Evolutionary conservation across 1,140 invertebrate genomes (phyloP), one percentile per base, ranked within the genome.

Genomic region (Anastrepha obliqua): DNA sequence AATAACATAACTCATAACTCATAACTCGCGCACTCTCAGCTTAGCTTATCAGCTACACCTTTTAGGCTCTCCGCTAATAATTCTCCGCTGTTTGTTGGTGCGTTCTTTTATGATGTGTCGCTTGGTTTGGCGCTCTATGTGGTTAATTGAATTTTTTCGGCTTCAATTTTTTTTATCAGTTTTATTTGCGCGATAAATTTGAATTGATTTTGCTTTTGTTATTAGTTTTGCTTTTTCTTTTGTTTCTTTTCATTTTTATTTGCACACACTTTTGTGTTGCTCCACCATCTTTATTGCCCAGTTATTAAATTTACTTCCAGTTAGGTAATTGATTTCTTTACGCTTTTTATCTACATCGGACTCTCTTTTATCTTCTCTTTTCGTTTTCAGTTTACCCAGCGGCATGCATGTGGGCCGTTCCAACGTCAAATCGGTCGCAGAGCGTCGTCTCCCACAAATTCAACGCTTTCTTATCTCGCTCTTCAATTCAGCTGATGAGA

Each of bases 361-460:
- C 47, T 29, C 74, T 2, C 7, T 81, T 17, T 81, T 67, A 9
- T 29, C 9, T 74, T 74, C 7, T 70, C 58, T 87, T 58, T 9
- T 65, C 9, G 29, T n/a, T 87, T 70, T 17, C 92, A 98, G 96
- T 93, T 94, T 97, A 88, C 96, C 96, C 42, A 96, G 95, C 88
- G 96, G 97, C 15, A 95, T 97, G 85, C 96, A 96, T 90, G 96
- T 99, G 88, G 98, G 98, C 0, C 95, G 98, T 81, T 98, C 98
- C 7, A 99, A 99, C 93, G 97, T 98, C 17, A 97, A 98, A 90
- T 97, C 98, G 93, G 98, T 99, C 11, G 98, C 99, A 0, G 97
- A 98, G 91, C 97, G 97, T 91, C 95, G 99, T 74, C 96, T 97
- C 90, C 94, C 95, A 15, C 97, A 99, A 91, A 96, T 99, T 86